A percentile compares a stretch with the other conserved stretches of the same genome.
These are phyloP conservation scores for human (Homo sapiens) DNA, from an alignment of 2,113 vertebrate genomes.

Conservation along the genomic window GRCh38 chr12:28487001-28487500, in stretches of 20 bases:
- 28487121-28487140: not conserved
- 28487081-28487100: not conserved
- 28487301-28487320: slow-evolving; percentile 21
- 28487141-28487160: not conserved
- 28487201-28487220: not conserved
- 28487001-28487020: not conserved
- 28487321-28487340: not conserved
- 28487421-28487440: not conserved
- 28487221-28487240: not conserved
- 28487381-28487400: slow-evolving; percentile 36
- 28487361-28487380: not conserved
- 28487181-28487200: not conserved
- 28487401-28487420: slow-evolving; percentile 51
- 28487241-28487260: not conserved
- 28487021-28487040: not conserved
- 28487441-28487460: slow-evolving; percentile 20
- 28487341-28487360: slow-evolving; percentile 22
- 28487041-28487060: not conserved
- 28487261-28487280: slow-evolving; percentile 17
- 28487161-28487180: not conserved
- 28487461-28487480: not conserved
- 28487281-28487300: not conserved
- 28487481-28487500: slow-evolving; percentile 47
- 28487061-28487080: not conserved
- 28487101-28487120: not conserved